These are phyloP conservation scores for Cyanoramphus novaezelandiae DNA, from an alignment of 2,113 vertebrate species.

Conservation along the genomic window DNA sequence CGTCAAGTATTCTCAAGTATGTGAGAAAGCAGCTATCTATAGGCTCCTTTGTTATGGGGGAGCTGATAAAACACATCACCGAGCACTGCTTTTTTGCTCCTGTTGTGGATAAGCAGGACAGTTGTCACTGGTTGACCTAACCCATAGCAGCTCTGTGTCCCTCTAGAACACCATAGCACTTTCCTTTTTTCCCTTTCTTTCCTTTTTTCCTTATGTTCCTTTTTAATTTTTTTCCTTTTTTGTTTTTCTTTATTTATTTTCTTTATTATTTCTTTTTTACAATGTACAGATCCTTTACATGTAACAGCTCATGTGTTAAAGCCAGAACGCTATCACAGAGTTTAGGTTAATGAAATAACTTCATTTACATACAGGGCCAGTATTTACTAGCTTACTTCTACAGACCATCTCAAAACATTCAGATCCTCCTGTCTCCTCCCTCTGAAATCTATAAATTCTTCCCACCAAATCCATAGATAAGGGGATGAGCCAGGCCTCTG, in stretches of 20 bases:
- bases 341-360: background rate
- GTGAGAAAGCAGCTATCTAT: constrained; percentile 43
- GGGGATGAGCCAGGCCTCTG: background rate
- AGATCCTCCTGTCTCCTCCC: background rate
- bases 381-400: background rate
- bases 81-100: background rate
- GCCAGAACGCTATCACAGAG: background rate
- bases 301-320: background rate
- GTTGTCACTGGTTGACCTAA: background rate
- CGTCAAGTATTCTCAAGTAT: constrained; percentile 7
- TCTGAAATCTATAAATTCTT: constrained; percentile 39
- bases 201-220: rapidly evolving
- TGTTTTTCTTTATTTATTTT: rapidly evolving
- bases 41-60: constrained; percentile 1
- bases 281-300: background rate
- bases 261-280: no score
- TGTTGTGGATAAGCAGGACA: background rate
- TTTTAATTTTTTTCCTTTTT: rapidly evolving
- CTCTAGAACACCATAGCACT: background rate
- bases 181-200: background rate
- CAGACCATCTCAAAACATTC: background rate
- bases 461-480: constrained; percentile 31
- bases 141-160: background rate
- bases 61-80: constrained; percentile 31
- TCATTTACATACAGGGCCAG: background rate